Percentiles rank a stretch among this genome's conserved stretches.
These are phyloP conservation scores for Lysiphlebus fabarum DNA, from an alignment of 1,140 invertebrate species.

Conservation along the genomic window DNA sequence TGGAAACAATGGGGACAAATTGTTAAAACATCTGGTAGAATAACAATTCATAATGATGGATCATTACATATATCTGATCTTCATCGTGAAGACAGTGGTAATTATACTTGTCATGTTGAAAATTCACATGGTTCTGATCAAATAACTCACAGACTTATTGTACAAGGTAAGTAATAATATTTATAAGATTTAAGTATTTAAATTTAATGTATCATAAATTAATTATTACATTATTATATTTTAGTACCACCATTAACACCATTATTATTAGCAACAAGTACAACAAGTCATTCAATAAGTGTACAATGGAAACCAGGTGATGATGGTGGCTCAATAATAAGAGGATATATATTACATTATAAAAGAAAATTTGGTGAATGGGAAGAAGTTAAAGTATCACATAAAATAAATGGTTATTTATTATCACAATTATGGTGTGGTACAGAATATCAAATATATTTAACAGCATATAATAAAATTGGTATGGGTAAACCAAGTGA, in stretches of 20 bases:
- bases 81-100: constrained; percentile 79
- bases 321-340: constrained; percentile 55
- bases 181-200: neutral
- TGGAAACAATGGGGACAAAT: constrained; percentile 72
- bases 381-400: constrained; percentile 80
- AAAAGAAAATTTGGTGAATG: constrained; percentile 85
- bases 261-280: constrained; percentile 55
- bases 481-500: constrained; percentile 84
- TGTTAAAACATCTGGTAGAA: constrained; percentile 65
- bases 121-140: constrained; percentile 82
- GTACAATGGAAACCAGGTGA: constrained; percentile 59
- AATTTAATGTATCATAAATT: too few species aligned
- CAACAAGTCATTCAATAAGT: constrained; percentile 58
- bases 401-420: constrained; percentile 73
- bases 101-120: constrained; percentile 83
- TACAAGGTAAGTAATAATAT: constrained; percentile 58
- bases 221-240: constrained; percentile 15
- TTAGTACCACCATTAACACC: constrained; percentile 59
- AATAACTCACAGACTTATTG: constrained; percentile 70
- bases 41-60: constrained; percentile 65
- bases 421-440: constrained; percentile 82
- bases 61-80: constrained; percentile 71
- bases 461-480: constrained; percentile 85
- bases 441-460: constrained; percentile 81
- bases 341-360: constrained; percentile 81